phyloP scores from a whole-genome alignment of 1,140 invertebrate genomes.

The Megalonaias nervosa region DNA sequence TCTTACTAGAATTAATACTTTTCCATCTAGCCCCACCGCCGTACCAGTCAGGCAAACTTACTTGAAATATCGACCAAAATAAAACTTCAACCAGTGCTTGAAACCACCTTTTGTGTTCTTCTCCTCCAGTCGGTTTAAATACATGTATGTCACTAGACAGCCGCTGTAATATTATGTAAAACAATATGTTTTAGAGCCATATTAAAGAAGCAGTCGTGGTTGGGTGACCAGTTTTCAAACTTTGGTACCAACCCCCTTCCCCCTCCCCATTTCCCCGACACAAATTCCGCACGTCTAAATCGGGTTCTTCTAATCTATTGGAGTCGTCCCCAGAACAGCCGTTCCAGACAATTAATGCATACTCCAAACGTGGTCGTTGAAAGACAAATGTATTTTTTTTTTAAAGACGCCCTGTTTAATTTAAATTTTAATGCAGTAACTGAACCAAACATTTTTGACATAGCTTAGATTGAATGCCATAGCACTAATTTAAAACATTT shows the following conservation, averaged over 20 bases:
- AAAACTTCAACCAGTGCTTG: slow-evolving; percentile 30
- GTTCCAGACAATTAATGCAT: no score
- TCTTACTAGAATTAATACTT: no score
- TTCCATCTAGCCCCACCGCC: no score
- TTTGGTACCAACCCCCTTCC: not conserved
- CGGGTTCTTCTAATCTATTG: no score
- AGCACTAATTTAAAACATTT: no score
- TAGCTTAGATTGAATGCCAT: no score
- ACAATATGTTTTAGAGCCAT: not conserved
- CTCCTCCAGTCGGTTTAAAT: slow-evolving; percentile 67
- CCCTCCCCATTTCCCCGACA: not conserved
- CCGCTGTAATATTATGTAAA: slow-evolving; percentile 72
- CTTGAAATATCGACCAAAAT: slow-evolving; percentile 31
- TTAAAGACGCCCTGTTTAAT: no score
- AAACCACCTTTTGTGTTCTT: not conserved
- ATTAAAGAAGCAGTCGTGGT: not conserved
- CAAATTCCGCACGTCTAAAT: not conserved
- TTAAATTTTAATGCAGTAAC: no score
- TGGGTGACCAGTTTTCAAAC: not conserved
- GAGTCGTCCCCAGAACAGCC: no score
- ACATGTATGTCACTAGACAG: slow-evolving; percentile 74
- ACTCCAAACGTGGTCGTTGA: no score
- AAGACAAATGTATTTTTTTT: no score
- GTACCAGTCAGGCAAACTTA: slow-evolving; percentile 7
- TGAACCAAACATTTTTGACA: no score